Percentiles rank a stretch among this genome's conserved stretches.
Conservation (phyloP, 2,888 invertebrate species). For the Sinhomidia bicolor region DNA sequence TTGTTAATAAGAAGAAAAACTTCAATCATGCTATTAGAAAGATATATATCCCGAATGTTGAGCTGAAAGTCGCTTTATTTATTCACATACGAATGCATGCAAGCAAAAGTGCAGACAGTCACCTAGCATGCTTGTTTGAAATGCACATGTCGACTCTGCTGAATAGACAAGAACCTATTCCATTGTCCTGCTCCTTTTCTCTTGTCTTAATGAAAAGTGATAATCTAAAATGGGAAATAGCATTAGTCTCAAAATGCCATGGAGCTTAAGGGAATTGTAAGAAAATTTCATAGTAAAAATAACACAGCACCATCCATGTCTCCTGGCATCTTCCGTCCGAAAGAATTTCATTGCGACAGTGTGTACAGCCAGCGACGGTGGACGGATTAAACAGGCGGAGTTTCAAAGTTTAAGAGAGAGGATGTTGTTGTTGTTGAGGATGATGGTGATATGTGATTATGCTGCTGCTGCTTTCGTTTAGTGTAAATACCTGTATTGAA, state of each 20-base stretch:
- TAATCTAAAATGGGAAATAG: too few relatives aligned
- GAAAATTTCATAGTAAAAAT: too few relatives aligned
- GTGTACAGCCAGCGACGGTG: neutral
- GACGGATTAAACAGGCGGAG: neutral
- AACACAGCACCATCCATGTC: too few relatives aligned
- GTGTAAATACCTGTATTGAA: too few relatives aligned
- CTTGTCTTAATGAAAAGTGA: neutral
- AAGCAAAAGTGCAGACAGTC: neutral
- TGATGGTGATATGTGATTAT: neutral
- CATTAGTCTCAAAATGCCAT: neutral
- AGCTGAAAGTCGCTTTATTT: slow-evolving; percentile 8
- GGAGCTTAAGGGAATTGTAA: too few relatives aligned
- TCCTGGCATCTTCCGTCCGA: too few relatives aligned
- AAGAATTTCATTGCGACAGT: too few relatives aligned
- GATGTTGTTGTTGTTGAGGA: neutral
- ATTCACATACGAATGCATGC: slow-evolving; percentile 21
- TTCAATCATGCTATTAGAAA: too few relatives aligned
- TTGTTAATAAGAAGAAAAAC: neutral
- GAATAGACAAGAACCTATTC: too few relatives aligned
- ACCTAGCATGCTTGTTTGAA: too few relatives aligned
- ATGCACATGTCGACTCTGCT: too few relatives aligned
- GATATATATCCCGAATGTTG: neutral
- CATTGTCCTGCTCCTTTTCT: too few relatives aligned
- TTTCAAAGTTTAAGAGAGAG: neutral
- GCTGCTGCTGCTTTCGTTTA: neutral